A percentile compares a stretch with the other conserved stretches of the same genome.
Conservation (phyloP, 2,888 invertebrate genomes). For the Clitarchus hookeri region DNA sequence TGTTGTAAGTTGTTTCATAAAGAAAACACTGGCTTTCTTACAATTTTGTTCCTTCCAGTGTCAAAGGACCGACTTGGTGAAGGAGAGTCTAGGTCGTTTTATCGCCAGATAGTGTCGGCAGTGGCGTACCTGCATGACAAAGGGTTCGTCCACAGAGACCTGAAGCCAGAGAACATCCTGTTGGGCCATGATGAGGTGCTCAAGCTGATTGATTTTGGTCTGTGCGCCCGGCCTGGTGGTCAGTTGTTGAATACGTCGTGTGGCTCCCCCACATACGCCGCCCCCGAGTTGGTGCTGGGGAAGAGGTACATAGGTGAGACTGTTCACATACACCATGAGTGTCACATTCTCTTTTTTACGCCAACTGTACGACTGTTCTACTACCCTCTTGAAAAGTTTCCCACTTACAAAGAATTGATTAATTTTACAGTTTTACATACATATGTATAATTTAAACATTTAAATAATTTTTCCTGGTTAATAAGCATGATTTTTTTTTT, state of each 20-base stretch:
- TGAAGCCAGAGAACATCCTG: conserved; percentile 84
- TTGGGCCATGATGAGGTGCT: conserved; percentile 73
- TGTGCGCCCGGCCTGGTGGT: conserved; percentile 72
- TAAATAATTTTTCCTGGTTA: too few relatives aligned
- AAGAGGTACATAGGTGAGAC: conserved; percentile 58
- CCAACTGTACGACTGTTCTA: too few relatives aligned
- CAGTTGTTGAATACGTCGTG: conserved; percentile 62
- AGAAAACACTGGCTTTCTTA: too few relatives aligned
- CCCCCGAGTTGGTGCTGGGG: conserved; percentile 67
- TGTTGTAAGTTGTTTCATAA: too few relatives aligned
- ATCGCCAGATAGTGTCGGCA: conserved; percentile 77
- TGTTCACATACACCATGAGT: not conserved
- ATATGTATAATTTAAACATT: too few relatives aligned
- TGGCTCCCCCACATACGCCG: conserved; percentile 78
- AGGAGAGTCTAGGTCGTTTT: conserved; percentile 73
- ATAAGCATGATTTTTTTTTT: too few relatives aligned
- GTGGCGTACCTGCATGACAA: conserved; percentile 75
- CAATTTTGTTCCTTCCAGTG: conserved; percentile 62
- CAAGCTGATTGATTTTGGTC: conserved; percentile 82
- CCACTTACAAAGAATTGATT: too few relatives aligned
- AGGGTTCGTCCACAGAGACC: conserved; percentile 79
- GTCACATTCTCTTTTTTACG: too few relatives aligned
- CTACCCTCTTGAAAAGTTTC: too few relatives aligned
- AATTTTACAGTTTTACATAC: too few relatives aligned
- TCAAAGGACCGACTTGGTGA: conserved; percentile 65